These are phyloP conservation scores for Lasioglossum oenotherae DNA, from an alignment of 2,888 invertebrate genomes.

Conservation along the genomic window DNA sequence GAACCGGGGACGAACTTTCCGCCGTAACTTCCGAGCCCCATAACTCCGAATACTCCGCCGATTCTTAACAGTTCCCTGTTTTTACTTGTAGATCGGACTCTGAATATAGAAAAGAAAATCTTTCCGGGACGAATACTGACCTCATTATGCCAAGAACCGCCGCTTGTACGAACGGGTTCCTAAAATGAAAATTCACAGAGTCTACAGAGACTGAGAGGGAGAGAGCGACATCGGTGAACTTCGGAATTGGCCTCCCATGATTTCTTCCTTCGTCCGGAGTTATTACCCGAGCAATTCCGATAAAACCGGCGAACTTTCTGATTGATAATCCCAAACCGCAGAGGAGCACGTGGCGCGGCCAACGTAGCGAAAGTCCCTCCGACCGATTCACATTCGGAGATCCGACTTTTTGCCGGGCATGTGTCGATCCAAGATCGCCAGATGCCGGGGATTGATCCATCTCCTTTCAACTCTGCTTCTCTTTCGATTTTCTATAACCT, in stretches of 20 bases:
- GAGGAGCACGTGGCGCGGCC: slow-evolving; percentile 51
- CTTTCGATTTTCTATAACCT: not conserved
- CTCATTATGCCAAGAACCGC: slow-evolving; percentile 1
- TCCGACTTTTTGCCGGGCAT: not conserved
- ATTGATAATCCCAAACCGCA: slow-evolving; percentile 36
- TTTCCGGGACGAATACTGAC: slow-evolving; percentile 1
- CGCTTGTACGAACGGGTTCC: not conserved
- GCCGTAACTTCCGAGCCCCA: slow-evolving; percentile 2
- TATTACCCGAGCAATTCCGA: slow-evolving; percentile 40
- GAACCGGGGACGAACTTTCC: not conserved
- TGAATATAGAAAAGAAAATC: slow-evolving; percentile 13
- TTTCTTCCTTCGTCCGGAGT: slow-evolving; percentile 37
- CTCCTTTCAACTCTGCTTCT: not conserved
- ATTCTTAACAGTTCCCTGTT: slow-evolving; percentile 24
- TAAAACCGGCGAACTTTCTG: slow-evolving; percentile 41
- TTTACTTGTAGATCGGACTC: slow-evolving; percentile 4
- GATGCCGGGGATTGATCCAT: not conserved
- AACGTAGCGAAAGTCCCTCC: slow-evolving; percentile 32
- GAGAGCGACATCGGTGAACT: not conserved
- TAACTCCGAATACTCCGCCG: slow-evolving; percentile 1
- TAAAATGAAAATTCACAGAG: slow-evolving; percentile 23
- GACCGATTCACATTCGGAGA: slow-evolving; percentile 60
- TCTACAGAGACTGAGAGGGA: not conserved
- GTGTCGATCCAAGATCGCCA: not conserved
- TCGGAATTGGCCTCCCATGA: slow-evolving; percentile 30